These are phyloP conservation scores for Phalacrocorax aristotelis DNA, from an alignment of 2,113 vertebrate genomes.

Conservation along the genomic window DNA sequence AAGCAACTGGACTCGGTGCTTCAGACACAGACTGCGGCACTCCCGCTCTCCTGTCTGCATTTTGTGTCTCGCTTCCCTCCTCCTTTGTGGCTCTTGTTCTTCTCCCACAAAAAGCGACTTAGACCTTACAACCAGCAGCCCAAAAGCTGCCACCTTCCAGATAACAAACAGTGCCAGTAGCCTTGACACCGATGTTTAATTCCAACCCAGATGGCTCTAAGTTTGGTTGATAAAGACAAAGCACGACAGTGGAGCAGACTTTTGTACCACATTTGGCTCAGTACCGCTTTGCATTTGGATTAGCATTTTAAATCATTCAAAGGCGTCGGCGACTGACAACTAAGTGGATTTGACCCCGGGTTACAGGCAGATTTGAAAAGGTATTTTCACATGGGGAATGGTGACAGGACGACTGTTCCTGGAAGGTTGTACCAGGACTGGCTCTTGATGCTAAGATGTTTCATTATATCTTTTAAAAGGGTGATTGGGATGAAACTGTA, in stretches of 20 bases:
- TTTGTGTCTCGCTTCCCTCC: not conserved
- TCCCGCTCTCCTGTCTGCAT: accelerated
- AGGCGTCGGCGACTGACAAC: accelerated
- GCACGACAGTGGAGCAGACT: not conserved
- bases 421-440: not conserved
- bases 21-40: not conserved
- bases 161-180: not conserved
- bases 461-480: not conserved
- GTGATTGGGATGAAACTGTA: not conserved
- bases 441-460: not conserved
- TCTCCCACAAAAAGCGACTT: not conserved
- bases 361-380: not conserved
- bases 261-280: accelerated
- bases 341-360: not conserved
- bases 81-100: not conserved
- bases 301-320: not conserved
- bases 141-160: not conserved
- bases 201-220: not conserved
- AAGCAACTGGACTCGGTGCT: not conserved
- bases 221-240: accelerated
- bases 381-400: not conserved
- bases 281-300: accelerated
- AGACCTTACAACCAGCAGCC: not conserved
- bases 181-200: not conserved
- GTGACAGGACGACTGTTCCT: not conserved